These are phyloP conservation scores for Branchellion lobata DNA, from an alignment of 2,888 invertebrate genomes.

Conservation along the genomic window DNA sequence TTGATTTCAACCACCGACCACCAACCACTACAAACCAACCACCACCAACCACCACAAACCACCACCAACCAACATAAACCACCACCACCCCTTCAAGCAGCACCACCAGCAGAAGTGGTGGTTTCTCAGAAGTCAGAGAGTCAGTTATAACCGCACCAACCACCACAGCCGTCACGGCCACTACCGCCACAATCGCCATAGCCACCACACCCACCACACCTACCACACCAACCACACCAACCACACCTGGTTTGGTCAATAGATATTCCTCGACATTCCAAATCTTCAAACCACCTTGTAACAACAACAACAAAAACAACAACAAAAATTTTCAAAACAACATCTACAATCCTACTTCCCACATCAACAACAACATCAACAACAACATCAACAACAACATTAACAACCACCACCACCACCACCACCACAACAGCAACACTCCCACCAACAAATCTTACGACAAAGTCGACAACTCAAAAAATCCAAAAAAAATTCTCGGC, in stretches of 20 bases:
- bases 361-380: neutral
- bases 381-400: neutral
- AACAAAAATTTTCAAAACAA: neutral
- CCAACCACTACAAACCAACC: neutral
- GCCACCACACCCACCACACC: neutral
- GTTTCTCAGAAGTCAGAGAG: too few relatives aligned
- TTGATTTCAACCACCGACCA: too few relatives aligned
- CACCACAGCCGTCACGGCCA: neutral
- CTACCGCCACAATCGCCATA: neutral
- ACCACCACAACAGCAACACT: neutral
- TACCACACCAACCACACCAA: neutral
- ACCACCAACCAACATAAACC: neutral
- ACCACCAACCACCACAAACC: conserved; percentile 15
- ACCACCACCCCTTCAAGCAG: neutral
- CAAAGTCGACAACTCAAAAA: neutral
- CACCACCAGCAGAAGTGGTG: neutral
- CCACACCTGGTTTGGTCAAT: neutral
- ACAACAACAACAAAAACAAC: neutral
- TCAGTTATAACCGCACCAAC: neutral
- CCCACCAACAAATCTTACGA: neutral
- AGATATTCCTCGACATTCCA: neutral
- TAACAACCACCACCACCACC: neutral
- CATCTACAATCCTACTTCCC: neutral
- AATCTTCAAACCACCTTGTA: neutral
- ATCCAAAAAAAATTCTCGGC: neutral